phyloP scores from a whole-genome alignment of 2,888 invertebrate species.

The Drosophila infuscata region DNA sequence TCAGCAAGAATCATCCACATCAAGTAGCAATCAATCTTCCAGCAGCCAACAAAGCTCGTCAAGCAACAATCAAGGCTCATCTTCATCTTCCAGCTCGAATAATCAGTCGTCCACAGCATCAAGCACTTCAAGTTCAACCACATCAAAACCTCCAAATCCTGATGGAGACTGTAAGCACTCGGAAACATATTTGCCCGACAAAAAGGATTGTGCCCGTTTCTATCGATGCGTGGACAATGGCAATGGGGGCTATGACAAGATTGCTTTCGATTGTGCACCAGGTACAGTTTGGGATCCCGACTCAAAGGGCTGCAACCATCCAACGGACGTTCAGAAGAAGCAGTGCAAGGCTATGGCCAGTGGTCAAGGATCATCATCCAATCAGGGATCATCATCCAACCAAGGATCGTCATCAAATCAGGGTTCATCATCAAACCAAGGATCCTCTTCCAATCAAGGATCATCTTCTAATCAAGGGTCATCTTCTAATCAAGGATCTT shows the following conservation, averaged over 20 bases:
- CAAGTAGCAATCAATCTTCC: conserved; percentile 46
- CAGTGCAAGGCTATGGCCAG: conserved; percentile 79
- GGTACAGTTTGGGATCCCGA: conserved; percentile 88
- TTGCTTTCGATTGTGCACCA: conserved; percentile 88
- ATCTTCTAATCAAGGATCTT: not conserved
- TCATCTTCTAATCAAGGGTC: conserved; percentile 18
- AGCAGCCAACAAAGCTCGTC: conserved; percentile 7
- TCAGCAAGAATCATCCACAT: conserved; percentile 52
- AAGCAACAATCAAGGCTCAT: conserved; percentile 33
- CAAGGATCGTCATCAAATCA: conserved; percentile 34
- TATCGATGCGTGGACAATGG: conserved; percentile 89
- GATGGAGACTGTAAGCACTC: conserved; percentile 84
- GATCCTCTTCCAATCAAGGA: conserved; percentile 27
- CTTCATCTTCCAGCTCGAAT: conserved; percentile 40
- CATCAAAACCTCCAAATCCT: conserved; percentile 71
- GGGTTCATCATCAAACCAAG: not conserved
- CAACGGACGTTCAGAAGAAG: conserved; percentile 81
- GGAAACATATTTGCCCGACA: conserved; percentile 85
- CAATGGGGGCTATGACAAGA: conserved; percentile 87
- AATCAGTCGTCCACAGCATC: conserved; percentile 46
- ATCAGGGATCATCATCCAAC: conserved; percentile 16
- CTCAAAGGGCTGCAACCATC: conserved; percentile 81
- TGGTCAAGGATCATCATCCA: conserved; percentile 39
- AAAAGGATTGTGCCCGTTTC: conserved; percentile 87
- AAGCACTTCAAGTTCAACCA: conserved; percentile 32